phyloP scores from a whole-genome alignment of 2,797 vertebrate species.

The Gila robusta region DNA sequence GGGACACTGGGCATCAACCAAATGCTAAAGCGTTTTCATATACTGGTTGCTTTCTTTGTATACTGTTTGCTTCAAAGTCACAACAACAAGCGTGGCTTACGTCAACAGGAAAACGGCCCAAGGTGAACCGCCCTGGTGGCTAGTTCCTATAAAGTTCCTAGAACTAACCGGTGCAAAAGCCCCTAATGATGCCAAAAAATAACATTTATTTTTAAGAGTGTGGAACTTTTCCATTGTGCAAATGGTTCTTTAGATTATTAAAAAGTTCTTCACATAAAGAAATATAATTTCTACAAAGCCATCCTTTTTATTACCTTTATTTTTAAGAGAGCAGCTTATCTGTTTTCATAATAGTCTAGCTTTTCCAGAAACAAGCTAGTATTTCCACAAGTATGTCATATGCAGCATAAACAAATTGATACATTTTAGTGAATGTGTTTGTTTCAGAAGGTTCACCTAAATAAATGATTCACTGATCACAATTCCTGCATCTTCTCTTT shows the following conservation, averaged over 20 bases:
- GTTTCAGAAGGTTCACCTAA: not conserved
- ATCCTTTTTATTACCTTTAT: not conserved
- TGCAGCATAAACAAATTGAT: not conserved
- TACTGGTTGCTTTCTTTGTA: no score
- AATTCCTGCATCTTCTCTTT: not conserved
- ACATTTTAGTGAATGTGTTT: not conserved
- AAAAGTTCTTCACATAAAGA: not conserved
- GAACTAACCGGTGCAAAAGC: no score
- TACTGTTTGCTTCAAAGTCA: no score
- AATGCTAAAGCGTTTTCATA: no score
- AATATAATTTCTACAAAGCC: no score
- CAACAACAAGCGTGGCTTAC: no score
- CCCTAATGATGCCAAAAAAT: no score
- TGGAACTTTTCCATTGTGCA: not conserved
- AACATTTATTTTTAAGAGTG: no score
- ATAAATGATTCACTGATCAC: slow-evolving; percentile 1
- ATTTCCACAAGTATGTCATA: not conserved
- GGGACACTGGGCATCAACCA: no score
- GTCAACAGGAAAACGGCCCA: no score
- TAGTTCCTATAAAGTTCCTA: no score
- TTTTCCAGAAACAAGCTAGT: not conserved
- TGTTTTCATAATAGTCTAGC: not conserved
- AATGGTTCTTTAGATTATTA: not conserved
- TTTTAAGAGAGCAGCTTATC: not conserved
- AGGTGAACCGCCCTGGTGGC: no score